Base-by-base conservation (phyloP, 2,888 invertebrate species). In the Cosmia trapezina region DNA sequence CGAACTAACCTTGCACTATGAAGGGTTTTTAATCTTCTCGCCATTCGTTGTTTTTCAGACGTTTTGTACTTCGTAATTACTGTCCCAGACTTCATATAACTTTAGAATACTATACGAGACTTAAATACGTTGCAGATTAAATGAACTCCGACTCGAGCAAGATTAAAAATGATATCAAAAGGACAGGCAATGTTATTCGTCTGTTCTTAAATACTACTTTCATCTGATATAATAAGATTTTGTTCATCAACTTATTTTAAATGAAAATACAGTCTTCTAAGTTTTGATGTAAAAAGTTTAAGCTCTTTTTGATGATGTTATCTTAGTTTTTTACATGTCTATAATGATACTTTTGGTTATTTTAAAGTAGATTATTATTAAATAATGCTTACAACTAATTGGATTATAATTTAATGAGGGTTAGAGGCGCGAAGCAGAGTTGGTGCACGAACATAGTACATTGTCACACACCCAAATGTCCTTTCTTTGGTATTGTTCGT, bases 211-310 rank as follows among this genome's bases (percentile, higher is more conserved):
- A 73, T 63, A 68, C 53, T 80, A 70, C n/a, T 70, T 54, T 75
- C 17, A 51, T 65, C 41, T 54, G 37, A 37, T 57, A 41, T 80
- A 70, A 74, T 43, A 70, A 75, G 60, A 75, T 81, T 72, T 65
- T 54, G 69, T 64, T 83, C 65, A 69, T 66, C 45, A 78, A 68
- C 41, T 79, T 66, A 59, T 22, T 80, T 69, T 41, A 79, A 82
- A 71, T 82, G 9, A 78, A 28, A 79, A 59, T 41, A 70, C 56
- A 54, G 63, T 47, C 54, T 41, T 28, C 45, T 59, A 72, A 78
- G 67, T 81, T 81, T 70, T 69, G 49, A 80, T 80, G 53, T 57
- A 70, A 80, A 73, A 83, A 74, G 62, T 83, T 80, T 45, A 33
- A 80, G 37, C 45, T 37, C 5, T 57, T 51, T 82, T 61, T 65